Base-by-base conservation (phyloP, 2,797 vertebrate genomes). In the Otus scops region DNA sequence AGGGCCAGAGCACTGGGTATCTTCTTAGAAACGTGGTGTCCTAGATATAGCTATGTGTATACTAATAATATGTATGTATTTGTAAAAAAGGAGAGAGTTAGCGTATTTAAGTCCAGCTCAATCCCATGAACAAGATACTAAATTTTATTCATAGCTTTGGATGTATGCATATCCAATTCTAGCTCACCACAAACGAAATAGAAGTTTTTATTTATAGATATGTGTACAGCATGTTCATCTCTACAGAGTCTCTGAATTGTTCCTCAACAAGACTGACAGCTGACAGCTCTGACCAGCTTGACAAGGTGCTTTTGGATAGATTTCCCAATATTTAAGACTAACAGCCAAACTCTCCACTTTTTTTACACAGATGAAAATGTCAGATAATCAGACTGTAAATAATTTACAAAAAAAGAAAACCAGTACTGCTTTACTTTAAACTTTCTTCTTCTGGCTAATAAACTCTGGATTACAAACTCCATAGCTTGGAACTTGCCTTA, bases 81-180 rank as follows among this genome's bases (percentile, higher is more conserved):
- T 80, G 64, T 61, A 56, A 47, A 88, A 85, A 47, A 34, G 59
- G 56, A 51, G 28, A 5, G 30, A 63, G 27, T 54, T 51, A 68
- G 24, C 47, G 17, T 76, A 54, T 56, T 43, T 54, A 70, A 91
- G 67, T 59, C 51, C 63, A 90, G 8, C 47, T 71, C 76, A 78
- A 13, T 38, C 54, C 59, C 2, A 1, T 63, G 83, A 94, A 70
- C 26, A 73, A 67, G 63, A 48, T 27, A 51, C n/a, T 84, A 17
- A 50, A 88, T 93, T 87, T 92, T 89, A 87, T 96, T 95, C 94
- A 87, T 90, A 92, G 59, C 80, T 39, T 86, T 87, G 71, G 32
- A 67, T 85, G 23, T 60, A 24, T 75, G 74, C 59, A 57, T 57
- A 23, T 47, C 74, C 90, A 94, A 90, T 92, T 95, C 76, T 41